Conservation (phyloP, 2,113 vertebrate genomes). For the Rhinolophus ferrumequinum region DNA sequence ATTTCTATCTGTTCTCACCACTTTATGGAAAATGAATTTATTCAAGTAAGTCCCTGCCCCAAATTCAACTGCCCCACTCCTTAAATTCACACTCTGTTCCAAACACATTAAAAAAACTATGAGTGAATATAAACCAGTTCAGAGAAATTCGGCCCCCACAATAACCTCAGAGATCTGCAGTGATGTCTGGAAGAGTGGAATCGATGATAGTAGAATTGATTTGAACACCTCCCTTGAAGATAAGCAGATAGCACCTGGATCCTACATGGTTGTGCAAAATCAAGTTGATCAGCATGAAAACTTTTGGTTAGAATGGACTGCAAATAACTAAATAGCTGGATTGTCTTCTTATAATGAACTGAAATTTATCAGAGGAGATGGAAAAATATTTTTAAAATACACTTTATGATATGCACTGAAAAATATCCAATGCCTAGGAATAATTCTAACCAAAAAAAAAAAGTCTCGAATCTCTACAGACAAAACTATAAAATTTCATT, state of each 20-base stretch:
- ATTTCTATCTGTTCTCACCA: background rate
- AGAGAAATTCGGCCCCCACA: background rate
- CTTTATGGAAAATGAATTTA: background rate
- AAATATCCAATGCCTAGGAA: background rate
- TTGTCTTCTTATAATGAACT: background rate
- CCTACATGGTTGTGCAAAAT: background rate
- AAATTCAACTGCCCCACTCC: background rate
- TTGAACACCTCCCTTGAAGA: background rate
- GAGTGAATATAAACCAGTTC: background rate
- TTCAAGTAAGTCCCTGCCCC: background rate
- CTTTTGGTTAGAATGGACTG: background rate
- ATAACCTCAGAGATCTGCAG: background rate
- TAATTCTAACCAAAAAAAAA: slow-evolving; percentile 2
- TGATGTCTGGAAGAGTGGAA: background rate
- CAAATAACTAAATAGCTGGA: background rate
- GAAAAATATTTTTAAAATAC: background rate
- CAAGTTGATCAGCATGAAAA: background rate
- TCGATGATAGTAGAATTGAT: background rate
- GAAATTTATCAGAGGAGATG: background rate
- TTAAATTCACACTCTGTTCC: background rate
- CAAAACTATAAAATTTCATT: slow-evolving; percentile 17
- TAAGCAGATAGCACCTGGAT: background rate
- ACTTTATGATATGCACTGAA: background rate
- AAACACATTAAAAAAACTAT: background rate
- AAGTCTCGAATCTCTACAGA: slow-evolving; percentile 11